A percentile compares a stretch with the other conserved stretches of the same genome.
Conservation (phyloP, 2,797 vertebrate genomes). For the Anisognathus igniventris region DNA sequence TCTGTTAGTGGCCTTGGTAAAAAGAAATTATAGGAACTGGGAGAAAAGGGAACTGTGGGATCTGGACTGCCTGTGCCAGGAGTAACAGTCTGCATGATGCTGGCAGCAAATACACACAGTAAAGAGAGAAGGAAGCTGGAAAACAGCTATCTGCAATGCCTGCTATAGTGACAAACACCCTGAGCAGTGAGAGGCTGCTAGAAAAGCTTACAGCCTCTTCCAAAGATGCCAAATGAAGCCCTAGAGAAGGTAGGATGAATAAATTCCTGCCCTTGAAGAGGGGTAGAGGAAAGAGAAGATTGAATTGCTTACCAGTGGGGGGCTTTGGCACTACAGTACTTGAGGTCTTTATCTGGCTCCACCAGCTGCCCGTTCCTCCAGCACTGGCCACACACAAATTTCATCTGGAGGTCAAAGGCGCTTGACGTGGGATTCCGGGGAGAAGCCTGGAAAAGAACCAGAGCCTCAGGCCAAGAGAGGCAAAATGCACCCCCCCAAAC, state of each 20-base stretch:
- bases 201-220: neutral
- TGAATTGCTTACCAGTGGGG: conserved; percentile 83
- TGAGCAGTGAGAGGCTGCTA: neutral
- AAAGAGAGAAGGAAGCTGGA: neutral
- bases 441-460: conserved; percentile 60
- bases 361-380: conserved; percentile 84
- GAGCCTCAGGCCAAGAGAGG: neutral
- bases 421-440: conserved; percentile 61
- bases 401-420: conserved; percentile 86
- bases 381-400: conserved; percentile 90
- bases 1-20: neutral
- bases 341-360: conserved; percentile 87
- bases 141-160: neutral
- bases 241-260: neutral
- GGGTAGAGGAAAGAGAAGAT: neutral
- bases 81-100: neutral
- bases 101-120: neutral
- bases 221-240: neutral
- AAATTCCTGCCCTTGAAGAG: neutral
- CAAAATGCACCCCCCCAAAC: neutral
- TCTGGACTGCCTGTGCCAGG: neutral
- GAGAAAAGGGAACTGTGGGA: neutral
- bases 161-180: neutral
- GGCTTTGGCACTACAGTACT: conserved; percentile 90
- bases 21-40: neutral